A percentile compares a stretch with the other conserved stretches of the same genome.
These are phyloP conservation scores for Mormyrus iriodes DNA, from an alignment of 2,113 vertebrate genomes.

Conservation along the genomic window DNA sequence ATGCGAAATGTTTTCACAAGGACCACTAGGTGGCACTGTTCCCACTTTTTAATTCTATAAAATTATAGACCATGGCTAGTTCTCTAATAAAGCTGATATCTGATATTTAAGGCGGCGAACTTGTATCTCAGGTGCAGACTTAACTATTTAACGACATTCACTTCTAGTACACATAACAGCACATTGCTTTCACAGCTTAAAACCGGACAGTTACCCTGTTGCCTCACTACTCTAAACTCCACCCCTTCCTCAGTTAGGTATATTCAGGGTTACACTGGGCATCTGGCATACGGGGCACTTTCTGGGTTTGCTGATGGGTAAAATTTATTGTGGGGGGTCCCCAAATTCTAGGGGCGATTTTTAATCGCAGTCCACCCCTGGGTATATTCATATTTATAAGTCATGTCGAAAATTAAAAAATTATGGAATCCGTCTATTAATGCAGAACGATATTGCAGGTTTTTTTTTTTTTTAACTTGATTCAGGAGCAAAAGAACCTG, in stretches of 20 bases:
- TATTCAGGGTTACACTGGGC: background rate
- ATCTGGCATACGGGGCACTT: background rate
- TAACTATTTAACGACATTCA: background rate
- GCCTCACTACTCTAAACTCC: background rate
- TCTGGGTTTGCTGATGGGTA: background rate
- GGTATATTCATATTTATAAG: background rate
- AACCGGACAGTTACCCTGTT: background rate
- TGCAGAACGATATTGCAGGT: background rate
- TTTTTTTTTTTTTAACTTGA: background rate
- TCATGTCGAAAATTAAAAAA: background rate
- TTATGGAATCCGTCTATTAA: background rate
- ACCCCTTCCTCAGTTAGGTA: background rate
- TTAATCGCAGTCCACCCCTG: background rate
- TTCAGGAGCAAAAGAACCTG: background rate
- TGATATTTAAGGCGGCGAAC: background rate
- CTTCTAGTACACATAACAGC: background rate
- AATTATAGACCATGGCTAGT: background rate
- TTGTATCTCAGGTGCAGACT: background rate
- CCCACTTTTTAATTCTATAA: constrained; percentile 27
- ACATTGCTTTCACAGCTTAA: background rate
- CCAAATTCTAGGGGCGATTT: no score
- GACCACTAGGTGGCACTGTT: constrained; percentile 60
- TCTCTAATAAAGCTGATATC: background rate
- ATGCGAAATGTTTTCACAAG: background rate
- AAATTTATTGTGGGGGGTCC: no score